A percentile compares a stretch with the other conserved stretches of the same genome.
phyloP scores from a whole-genome alignment of 2,888 invertebrate species.

The Drosophila meridionalis region DNA sequence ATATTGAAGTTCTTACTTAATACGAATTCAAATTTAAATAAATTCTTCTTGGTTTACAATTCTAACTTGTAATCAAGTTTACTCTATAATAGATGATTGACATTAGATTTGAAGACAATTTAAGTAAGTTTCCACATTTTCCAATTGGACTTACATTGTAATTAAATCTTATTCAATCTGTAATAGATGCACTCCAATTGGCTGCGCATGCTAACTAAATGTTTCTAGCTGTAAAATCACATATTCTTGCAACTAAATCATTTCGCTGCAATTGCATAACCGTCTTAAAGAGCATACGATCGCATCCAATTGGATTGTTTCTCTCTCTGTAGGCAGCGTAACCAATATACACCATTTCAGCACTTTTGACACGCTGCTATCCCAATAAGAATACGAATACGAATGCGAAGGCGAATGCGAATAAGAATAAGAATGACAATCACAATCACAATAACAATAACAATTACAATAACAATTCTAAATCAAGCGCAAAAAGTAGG shows the following conservation, averaged over 20 bases:
- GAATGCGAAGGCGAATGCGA: neutral
- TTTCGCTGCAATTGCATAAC: neutral
- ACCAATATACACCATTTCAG: constrained; percentile 8
- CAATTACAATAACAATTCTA: constrained; percentile 8
- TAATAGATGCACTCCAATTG: no score
- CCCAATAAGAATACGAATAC: neutral
- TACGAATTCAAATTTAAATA: no score
- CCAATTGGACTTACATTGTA: no score
- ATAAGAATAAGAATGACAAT: neutral
- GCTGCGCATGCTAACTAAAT: neutral
- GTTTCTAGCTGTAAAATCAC: neutral
- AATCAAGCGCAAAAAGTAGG: constrained; percentile 44
- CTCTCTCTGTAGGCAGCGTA: neutral
- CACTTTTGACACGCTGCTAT: neutral
- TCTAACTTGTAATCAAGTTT: no score
- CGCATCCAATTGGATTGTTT: neutral
- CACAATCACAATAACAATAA: neutral
- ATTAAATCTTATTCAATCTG: no score
- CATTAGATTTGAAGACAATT: no score
- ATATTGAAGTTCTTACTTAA: no score
- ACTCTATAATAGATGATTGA: no score
- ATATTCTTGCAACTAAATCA: neutral
- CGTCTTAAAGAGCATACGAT: no score
- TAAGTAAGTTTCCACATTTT: no score
- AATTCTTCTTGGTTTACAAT: no score